Base-by-base conservation (phyloP, 2,113 vertebrate species). In the Tautogolabrus adspersus region DNA sequence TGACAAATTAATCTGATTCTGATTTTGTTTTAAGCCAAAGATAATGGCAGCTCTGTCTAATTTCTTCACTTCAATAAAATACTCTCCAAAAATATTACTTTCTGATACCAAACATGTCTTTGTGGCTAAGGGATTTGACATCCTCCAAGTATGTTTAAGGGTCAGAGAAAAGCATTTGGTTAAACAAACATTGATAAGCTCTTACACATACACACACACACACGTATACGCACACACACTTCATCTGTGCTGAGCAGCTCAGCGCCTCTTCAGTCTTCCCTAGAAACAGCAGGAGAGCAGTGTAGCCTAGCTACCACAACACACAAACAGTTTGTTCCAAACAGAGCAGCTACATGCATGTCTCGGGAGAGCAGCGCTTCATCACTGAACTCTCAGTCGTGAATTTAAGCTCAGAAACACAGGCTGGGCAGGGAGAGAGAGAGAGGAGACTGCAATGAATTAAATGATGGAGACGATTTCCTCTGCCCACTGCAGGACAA, bases 271-370 rank as follows among this genome's bases (percentile, higher is more conserved):
- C 44, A 38, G 89, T 83, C 86, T 82, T 85, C 79, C 89, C 75
- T 90, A 65, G 88, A 87, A 91, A 88, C 92, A 86, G 90, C 92
- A 83, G 79, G 86, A 87, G 84, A 85, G 87, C 66, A 16, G 68
- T 16, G 89, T 93, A 86, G 77, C 89, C 83, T 89, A 88, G 92
- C 82, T 84, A 92, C 92, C 66, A 22, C 79, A 67, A 81, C 79
- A 88, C 88, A 88, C 83, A 87, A 75, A 83, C 82, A 67, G 81
- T 88, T 91, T 90, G 87, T 80, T 87, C 72, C 73, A 76, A 76
- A 75, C 81, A 82, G 51, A 81, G 88, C 76, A 65, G 88, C 80
- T 74, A 70, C 78, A 81, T 71, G 63, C 83, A 73, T 56, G 57
- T 78, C 89, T 89, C 82, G 55, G 18, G 84, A 85, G 79, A 90